Base-by-base conservation (phyloP, 2,888 invertebrate species). In the Apodemia duryi region DNA sequence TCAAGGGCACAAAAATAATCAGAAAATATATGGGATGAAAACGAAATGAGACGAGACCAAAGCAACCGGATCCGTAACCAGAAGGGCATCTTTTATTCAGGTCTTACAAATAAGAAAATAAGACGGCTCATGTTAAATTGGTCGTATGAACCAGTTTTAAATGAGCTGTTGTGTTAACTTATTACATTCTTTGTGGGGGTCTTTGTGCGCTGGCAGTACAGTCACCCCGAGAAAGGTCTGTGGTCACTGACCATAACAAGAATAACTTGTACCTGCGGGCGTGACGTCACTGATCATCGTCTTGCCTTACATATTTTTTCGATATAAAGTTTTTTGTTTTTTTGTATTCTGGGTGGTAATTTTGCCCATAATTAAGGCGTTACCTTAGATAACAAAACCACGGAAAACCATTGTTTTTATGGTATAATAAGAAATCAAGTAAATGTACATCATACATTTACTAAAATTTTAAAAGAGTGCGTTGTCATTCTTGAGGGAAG, bases 231-330 rank as follows among this genome's bases (percentile, higher is more conserved):
- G 86, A 76, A 85, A 88, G 89, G 91, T 88, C 84, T 81, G 74
- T 89, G 91, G 90, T 91, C 91, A 89, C 76, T 90, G 91, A 90
- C 91, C 90, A 90, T 82, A 83, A 81, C 83, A 80, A 86, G 88
- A 88, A 88, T 90, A 89, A 84, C 81, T 78, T 79, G 72, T 86
- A 84, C 86, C 85, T 88, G 85, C 78, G 79, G 79, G 75, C 68
- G 72, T 88, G 88, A 88, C 89, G 89, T 88, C 86, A 43, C 5
- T 43, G 43, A 43, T 43, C 43, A 88, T 68, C 67, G 61, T 66
- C 61, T 65, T 66, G 63, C 61, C 64, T 60, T 54, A 67, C 46
- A 60, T 64, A 54, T 65, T 51, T 51, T 21, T 61, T 28, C 61
- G 32, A 65, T 35, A 11, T 11, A 43, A 43, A 9, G 11, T 49